Evolutionary conservation across 1,140 invertebrate genomes (phyloP), one percentile per base, ranked within the genome.

Genomic region (Conus betulinus): DNA sequence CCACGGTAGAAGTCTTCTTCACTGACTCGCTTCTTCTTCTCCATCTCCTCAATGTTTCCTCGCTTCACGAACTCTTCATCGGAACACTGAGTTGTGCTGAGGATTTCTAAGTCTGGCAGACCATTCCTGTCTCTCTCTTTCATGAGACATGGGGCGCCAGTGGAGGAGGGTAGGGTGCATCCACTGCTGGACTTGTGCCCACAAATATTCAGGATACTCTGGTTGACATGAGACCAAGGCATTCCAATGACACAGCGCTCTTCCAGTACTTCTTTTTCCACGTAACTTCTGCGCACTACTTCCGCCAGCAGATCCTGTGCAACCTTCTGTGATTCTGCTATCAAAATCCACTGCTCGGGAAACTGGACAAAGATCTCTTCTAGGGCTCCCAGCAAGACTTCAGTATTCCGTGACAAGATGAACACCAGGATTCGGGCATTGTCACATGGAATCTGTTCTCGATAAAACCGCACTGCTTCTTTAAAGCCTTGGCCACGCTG

Each of bases 271-370:
- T 88, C 87, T 84, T 88, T 89, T 17, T 91, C 81, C 15, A 89
- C 88, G 25, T 76, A 86, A 23, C 88, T 78, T 78, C 91, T 86
- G 25, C 84, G 57, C 20, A 90, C 60, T 8, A 92, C 79, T 81
- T 90, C 85, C 25, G 88, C 60, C 27, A 87, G 67, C 90, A 90
- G 91, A 6, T 82, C 67, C 23, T 90, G 51, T 52, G 88, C 90
- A 57, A 92, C 82, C 57, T 87, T 87, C 74, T 90, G 88, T 60
- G 88, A 55, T 57, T 90, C 88, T 57, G 91, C 88, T 57, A 91
- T 25, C 39, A 90, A 27, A n/a, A 91, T 88, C 92, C 92, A 92
- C 53, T 92, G 89, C n/a, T 92, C 88, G 20, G 84, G 88, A 89
- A 92, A 90, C 71, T 85, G 79, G n/a, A 82, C 81, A 67, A 90